These are phyloP conservation scores for Bambusicola thoracicus DNA, from an alignment of 2,113 vertebrate species.

Conservation along the genomic window DNA sequence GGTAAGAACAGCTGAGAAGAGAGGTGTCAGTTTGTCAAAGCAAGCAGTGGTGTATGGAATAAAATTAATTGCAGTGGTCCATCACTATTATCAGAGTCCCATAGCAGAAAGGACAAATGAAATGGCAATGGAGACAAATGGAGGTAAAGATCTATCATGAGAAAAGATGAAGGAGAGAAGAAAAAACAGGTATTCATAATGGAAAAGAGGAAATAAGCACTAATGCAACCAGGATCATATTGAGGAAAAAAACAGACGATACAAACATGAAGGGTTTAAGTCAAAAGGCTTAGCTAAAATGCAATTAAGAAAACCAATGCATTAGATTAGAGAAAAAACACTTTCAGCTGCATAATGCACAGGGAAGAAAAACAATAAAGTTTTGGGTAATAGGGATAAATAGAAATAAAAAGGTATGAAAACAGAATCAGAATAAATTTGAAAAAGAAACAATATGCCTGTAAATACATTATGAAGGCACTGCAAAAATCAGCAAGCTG, in stretches of 20 bases:
- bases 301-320: neutral
- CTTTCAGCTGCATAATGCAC: neutral
- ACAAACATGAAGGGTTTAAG: neutral
- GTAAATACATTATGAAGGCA: rapidly evolving
- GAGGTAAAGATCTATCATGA: neutral
- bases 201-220: slow-evolving; percentile 2
- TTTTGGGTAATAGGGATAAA: neutral
- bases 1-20: neutral
- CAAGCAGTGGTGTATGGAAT: slow-evolving; percentile 26
- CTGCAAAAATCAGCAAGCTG: neutral
- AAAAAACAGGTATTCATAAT: neutral
- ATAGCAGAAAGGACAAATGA: neutral
- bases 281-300: neutral
- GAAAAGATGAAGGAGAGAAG: neutral
- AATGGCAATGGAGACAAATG: neutral
- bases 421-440: neutral
- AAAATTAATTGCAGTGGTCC: slow-evolving; percentile 28
- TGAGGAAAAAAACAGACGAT: neutral
- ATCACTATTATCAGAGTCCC: slow-evolving; percentile 24
- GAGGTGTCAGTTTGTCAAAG: slow-evolving; percentile 5
- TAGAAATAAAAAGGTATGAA: neutral
- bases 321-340: neutral
- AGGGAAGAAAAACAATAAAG: neutral
- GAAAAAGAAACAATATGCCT: neutral
- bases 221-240: neutral